Evolutionary conservation across 2,888 invertebrate species (phyloP), one percentile per base, ranked within the genome.

Genomic region (Rotaria magnacalcarata): DNA sequence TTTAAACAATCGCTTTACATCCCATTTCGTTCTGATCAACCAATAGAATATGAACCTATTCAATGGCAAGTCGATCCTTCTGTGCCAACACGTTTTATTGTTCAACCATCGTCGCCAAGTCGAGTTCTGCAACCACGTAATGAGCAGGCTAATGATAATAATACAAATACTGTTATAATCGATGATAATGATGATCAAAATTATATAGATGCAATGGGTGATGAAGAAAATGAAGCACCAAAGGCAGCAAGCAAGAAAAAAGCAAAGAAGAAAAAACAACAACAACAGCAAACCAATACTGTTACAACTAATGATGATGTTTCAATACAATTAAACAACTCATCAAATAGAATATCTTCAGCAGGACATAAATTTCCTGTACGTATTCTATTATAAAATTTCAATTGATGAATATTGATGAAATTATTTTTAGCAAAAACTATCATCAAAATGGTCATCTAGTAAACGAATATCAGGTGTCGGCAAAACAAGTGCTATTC

Each of bases 201-300:
- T 16, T 67, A 67, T 14, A 6, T 67, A 2, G 67, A 67, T 34
- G 16, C 67, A 11, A 14, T 27, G 27, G 67, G 34, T 34, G 34
- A 67, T 34, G 34, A 67, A 67, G 67, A 67, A 67, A 67, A 67
- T 34, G 67, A 67, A 67, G 34, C 11, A 34, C 67, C 67, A 34
- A 67, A 67, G 34, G 6, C 34, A 67, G 21, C 21, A 21, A 54
- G 5, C 7, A 67, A 67, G 34, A 67, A 67, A 67, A 67, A 67
- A 34, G 67, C 14, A 27, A 67, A 67, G 16, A 67, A 67, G 67
- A 67, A 67, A 34, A 67, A 67, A 60, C 60, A 60, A 75, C 75
- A 75, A 75, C 16, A 7, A 8, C 34, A 74, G 41, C 34, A 74
- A 41, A 10, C 47, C 7, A 43, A 54, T 54, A 54, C 21, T 4